Evolutionary conservation across 1,140 invertebrate genomes (phyloP), one percentile per base, ranked within the genome.

Genomic region (Sitobion miscanthi): DNA sequence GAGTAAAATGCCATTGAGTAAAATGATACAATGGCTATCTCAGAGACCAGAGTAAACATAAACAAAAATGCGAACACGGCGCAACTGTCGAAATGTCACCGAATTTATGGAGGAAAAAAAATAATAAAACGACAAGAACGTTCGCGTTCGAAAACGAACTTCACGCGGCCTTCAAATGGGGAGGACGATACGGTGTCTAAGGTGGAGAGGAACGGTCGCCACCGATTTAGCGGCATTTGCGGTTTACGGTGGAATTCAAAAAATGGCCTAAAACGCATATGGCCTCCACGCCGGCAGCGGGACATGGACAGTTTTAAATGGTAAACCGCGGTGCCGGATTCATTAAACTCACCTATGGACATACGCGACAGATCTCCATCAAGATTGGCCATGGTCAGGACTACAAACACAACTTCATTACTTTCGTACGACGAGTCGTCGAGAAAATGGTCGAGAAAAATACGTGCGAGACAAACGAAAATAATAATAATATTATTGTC

Each of bases 311-410:
- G 42, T 42, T 45, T 42, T 45, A 23, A 14, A 88, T 30, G 20
- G 25, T 25, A 42, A 57, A 52, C 17, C 3, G 38, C 54, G 38
- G 23, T 45, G 9, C 38, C 54, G n/a, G 57, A 25, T 88, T 88
- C 85, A n/a, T 77, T 25, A 38, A 23, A 89, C 89, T 57, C 62
- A 93, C 91, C 91, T 86, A 93, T 57, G 30, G 91, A 86, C 82
- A 93, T n/a, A 85, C 91, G 91, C 25, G 91, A 93, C 49, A 93
- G 77, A 9, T 93, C 91, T 86, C 57, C 91, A 11, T 93, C 91
- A 14, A 93, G n/a, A 25, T 93, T 93, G 14, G 91, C 91, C 91
- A 93, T 93, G 42, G 7, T 86, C 17, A 3, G 30, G 30, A 77
- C 85, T 85, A 82, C 6, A 57, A 42, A 47, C 11, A 82, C 52